phyloP scores from a whole-genome alignment of 2,113 vertebrate species.

The Spheniscus mendiculus region DNA sequence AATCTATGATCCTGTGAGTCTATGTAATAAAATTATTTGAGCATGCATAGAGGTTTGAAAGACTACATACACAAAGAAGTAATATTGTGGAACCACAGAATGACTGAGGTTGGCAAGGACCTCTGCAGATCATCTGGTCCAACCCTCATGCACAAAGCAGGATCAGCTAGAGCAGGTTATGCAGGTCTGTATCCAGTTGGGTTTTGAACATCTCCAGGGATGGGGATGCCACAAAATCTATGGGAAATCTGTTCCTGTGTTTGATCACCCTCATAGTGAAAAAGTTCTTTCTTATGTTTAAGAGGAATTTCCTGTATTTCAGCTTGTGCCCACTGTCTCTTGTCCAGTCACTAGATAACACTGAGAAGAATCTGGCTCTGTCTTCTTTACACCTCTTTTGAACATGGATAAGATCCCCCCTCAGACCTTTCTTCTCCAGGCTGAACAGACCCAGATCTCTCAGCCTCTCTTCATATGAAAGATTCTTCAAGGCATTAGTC shows the following conservation, averaged over 20 bases:
- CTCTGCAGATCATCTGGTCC: not conserved
- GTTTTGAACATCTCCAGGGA: not conserved
- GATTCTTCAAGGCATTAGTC: not conserved
- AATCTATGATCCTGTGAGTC: not conserved
- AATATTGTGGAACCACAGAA: not conserved
- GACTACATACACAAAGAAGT: not conserved
- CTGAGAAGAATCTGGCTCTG: not conserved
- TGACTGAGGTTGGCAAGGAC: not conserved
- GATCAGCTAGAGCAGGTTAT: not conserved
- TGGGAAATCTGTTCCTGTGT: not conserved
- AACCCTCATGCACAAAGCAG: accelerated
- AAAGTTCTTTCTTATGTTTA: not conserved
- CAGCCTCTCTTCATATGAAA: not conserved
- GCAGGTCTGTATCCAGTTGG: not conserved
- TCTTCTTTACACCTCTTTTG: not conserved
- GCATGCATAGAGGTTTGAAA: not conserved
- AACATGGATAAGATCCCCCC: not conserved
- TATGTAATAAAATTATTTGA: not conserved
- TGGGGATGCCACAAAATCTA: not conserved
- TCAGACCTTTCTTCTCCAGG: not conserved
- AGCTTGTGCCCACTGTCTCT: not conserved
- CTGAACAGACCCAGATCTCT: not conserved
- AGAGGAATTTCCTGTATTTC: not conserved
- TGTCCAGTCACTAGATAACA: not conserved
- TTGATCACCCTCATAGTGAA: not conserved